phyloP scores from a whole-genome alignment of 92 coral and sea anemone species.

The Epizoanthus illoricatus region DNA sequence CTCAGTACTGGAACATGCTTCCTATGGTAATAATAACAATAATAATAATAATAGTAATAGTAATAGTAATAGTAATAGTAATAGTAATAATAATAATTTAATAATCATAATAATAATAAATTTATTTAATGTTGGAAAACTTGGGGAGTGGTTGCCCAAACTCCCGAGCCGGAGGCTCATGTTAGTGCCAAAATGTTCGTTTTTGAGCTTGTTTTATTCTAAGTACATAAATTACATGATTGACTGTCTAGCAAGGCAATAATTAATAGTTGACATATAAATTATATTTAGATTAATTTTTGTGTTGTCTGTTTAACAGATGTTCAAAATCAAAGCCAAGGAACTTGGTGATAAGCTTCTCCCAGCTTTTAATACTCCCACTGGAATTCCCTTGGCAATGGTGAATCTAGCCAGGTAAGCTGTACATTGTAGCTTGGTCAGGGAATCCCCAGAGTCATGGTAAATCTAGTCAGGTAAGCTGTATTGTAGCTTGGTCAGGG shows the following conservation, averaged over 20 bases:
- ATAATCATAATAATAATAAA: too few species aligned
- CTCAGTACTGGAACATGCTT: too few species aligned
- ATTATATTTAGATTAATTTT: background rate
- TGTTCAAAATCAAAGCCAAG: slow-evolving; percentile 92
- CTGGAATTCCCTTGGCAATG: slow-evolving; percentile 98
- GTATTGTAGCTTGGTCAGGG: background rate
- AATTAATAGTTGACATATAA: background rate
- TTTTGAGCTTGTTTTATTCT: too few species aligned
- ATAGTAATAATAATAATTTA: background rate
- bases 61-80: too few species aligned
- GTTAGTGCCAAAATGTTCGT: too few species aligned
- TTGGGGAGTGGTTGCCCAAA: too few species aligned
- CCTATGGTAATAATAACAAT: too few species aligned
- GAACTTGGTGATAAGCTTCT: slow-evolving; percentile 89
- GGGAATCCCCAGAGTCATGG: background rate
- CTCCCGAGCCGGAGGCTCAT: too few species aligned
- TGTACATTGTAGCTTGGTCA: background rate
- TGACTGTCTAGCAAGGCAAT: background rate
- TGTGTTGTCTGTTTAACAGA: slow-evolving; percentile 44
- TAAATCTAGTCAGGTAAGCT: background rate
- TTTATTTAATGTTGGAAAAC: too few species aligned
- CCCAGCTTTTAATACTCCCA: slow-evolving; percentile 95
- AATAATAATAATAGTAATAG: too few species aligned
- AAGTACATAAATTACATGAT: background rate
- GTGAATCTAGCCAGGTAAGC: slow-evolving; percentile 87